phyloP scores from a whole-genome alignment of 2,888 invertebrate genomes.

The Polietes domitor region DNA sequence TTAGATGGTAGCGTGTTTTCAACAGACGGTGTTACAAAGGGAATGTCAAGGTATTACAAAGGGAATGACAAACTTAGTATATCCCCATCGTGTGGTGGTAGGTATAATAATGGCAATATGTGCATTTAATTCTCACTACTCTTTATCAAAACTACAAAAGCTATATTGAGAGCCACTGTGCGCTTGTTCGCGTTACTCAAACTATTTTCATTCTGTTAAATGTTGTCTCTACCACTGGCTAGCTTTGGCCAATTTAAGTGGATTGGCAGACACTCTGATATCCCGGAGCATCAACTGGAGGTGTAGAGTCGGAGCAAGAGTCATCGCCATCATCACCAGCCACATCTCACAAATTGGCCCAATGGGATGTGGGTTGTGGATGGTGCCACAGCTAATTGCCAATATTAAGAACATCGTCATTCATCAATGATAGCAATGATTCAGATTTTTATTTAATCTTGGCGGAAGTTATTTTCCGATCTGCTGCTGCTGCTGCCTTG shows the following conservation, averaged over 20 bases:
- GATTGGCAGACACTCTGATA: conserved; percentile 15
- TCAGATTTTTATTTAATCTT: not conserved
- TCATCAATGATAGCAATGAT: conserved; percentile 14
- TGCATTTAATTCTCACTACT: too few relatives aligned
- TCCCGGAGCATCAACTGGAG: conserved; percentile 4
- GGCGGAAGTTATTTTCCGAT: not conserved
- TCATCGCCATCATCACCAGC: not conserved
- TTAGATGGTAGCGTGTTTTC: too few relatives aligned
- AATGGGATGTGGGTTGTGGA: conserved; percentile 14
- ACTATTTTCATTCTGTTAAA: too few relatives aligned
- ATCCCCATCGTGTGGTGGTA: too few relatives aligned
- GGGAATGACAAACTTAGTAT: too few relatives aligned
- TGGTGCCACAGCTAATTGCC: conserved; percentile 3
- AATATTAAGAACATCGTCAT: not conserved
- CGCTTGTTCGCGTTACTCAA: too few relatives aligned
- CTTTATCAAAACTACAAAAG: too few relatives aligned
- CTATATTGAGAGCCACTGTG: too few relatives aligned
- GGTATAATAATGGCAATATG: too few relatives aligned
- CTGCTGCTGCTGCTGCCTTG: not conserved
- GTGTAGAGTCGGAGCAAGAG: not conserved
- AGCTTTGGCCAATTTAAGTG: not conserved
- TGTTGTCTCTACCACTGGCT: not conserved
- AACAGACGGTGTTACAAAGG: too few relatives aligned
- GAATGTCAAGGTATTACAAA: too few relatives aligned
- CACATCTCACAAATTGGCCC: conserved; percentile 1